Evolutionary conservation across 1,140 invertebrate species (phyloP), one percentile per base, ranked within the genome.

Genomic region (Aplysia californica): DNA sequence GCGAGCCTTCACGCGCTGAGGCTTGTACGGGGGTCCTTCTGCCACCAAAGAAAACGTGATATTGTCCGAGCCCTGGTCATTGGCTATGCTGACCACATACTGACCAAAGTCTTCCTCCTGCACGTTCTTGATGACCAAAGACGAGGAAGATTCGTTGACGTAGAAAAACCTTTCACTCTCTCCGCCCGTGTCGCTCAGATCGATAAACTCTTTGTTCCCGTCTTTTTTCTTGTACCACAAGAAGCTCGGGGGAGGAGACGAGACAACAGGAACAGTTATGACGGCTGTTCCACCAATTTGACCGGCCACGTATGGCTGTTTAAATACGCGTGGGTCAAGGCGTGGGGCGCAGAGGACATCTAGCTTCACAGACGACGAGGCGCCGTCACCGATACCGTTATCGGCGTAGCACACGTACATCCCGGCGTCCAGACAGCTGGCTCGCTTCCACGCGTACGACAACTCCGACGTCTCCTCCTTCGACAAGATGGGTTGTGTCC

Each of bases 71-170:
- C 75, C 75, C 35, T 36, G 29, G 2, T 1, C 21, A 66, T 76
- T 76, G 75, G 35, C 55, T 33, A 76, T 69, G 38, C 65, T 68
- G 55, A 76, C 55, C n/a, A 70, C 50, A 29, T 76, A 76, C 29
- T 69, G 33, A 15, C 75, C 75, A 35, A 69, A 76, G 66, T 76
- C 75, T 0, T 44, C 35, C 36, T 56, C 1, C 67, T 76, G 75
- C 2, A 76, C 67, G 55, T 76, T 76, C 55, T 69, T 35, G 31
- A 76, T 69, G 35, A 50, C 56, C 75, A 76, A 55, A 1, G 75
- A 69, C 50, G 50, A 41, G 23, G 33, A n/a, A 10, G 66, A 29
- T 10, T 38, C 35, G 67, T 69, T 61, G 50, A 59, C 65, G n/a
- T 33, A 56, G 66, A 76, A 76, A 36, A 76, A 76, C 56, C 65